Conservation (phyloP, 1,140 invertebrate genomes). For the Onthophagus taurus region DNA sequence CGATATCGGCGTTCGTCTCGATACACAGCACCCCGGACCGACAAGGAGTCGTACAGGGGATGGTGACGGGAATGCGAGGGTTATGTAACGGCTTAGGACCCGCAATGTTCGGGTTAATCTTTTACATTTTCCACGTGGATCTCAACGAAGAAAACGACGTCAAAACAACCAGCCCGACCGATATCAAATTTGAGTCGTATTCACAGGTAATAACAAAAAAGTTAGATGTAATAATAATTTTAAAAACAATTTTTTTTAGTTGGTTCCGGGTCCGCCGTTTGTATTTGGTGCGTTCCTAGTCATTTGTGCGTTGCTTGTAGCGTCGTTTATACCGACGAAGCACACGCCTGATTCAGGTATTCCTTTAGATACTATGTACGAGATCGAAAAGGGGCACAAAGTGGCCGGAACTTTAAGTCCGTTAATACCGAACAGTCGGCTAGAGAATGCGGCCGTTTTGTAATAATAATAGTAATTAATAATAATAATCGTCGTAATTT, state of each 20-base stretch:
- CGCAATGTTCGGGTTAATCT: constrained; percentile 95
- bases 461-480: too few relatives aligned
- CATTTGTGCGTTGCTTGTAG: constrained; percentile 62
- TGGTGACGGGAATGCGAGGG: constrained; percentile 94
- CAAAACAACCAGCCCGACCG: constrained; percentile 59
- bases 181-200: constrained; percentile 46
- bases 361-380: constrained; percentile 67
- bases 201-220: constrained; percentile 45
- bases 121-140: constrained; percentile 98
- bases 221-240: too few relatives aligned
- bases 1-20: constrained; percentile 98
- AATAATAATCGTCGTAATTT: too few relatives aligned
- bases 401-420: constrained; percentile 68
- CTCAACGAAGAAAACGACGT: constrained; percentile 59
- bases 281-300: constrained; percentile 96
- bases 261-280: constrained; percentile 98
- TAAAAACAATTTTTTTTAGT: constrained; percentile 34
- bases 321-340: constrained; percentile 34
- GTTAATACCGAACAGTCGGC: constrained; percentile 55
- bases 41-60: constrained; percentile 96
- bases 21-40: constrained; percentile 93
- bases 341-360: constrained; percentile 40
- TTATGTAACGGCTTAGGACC: constrained; percentile 89
- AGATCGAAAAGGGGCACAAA: constrained; percentile 61
- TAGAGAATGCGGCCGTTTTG: constrained; percentile 31